Percentiles rank a stretch among this genome's conserved stretches.
Evolutionary conservation across 2,888 invertebrate species (phyloP).

Genomic region (Palloptera scutellata): DNA sequence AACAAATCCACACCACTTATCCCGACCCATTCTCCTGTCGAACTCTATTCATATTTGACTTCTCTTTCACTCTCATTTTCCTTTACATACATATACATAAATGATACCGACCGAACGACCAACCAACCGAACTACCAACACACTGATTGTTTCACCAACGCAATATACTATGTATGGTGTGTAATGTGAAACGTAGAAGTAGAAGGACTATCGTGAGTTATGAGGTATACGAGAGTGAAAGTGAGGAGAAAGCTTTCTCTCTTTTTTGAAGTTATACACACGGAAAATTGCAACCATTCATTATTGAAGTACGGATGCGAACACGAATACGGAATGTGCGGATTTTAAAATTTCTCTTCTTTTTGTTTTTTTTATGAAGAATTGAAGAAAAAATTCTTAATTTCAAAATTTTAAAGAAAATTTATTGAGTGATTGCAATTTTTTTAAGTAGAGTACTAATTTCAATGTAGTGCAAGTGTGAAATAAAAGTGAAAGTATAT

Average conservation of each 20-base stretch:
- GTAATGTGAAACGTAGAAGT: conserved; percentile 14
- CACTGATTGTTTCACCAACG: not conserved
- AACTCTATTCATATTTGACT: too few relatives aligned
- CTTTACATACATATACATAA: too few relatives aligned
- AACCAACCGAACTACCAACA: too few relatives aligned
- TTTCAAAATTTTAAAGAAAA: not conserved
- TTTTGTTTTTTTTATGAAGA: conserved; percentile 2
- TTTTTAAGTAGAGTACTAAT: not conserved
- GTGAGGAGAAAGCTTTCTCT: conserved; percentile 29
- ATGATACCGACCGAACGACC: too few relatives aligned
- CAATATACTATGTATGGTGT: too few relatives aligned
- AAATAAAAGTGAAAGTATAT: not conserved
- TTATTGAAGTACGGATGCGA: conserved; percentile 29
- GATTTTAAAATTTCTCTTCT: not conserved
- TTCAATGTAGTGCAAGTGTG: not conserved
- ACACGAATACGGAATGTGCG: not conserved
- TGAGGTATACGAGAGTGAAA: conserved; percentile 21
- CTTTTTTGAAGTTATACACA: conserved; percentile 55
- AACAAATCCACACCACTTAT: too few relatives aligned
- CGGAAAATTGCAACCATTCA: conserved; percentile 58
- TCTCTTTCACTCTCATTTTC: too few relatives aligned
- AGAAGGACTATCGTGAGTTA: conserved; percentile 29
- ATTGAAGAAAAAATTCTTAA: not conserved
- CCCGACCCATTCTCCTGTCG: too few relatives aligned
- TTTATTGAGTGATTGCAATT: not conserved